phyloP scores from a whole-genome alignment of 2,797 vertebrate species.

The Typhlichthys subterraneus region DNA sequence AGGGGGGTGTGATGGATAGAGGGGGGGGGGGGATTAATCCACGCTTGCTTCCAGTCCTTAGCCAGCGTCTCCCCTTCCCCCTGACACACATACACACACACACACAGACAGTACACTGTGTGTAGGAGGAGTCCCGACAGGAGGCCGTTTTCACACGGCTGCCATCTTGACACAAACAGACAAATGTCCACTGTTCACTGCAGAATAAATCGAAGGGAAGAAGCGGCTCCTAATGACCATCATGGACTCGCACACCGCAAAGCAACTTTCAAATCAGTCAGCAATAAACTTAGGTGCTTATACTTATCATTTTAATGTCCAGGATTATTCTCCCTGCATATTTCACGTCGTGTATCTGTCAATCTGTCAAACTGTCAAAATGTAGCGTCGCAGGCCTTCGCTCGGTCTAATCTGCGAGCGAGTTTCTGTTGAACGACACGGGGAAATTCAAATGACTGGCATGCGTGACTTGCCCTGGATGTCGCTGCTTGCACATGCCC shows the following conservation, averaged over 20 bases:
- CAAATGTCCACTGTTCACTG: conserved; percentile 12
- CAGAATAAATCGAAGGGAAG: neutral
- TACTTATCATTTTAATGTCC: too few species aligned
- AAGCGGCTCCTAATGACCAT: conserved; percentile 1
- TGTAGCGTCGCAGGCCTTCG: conserved; percentile 51
- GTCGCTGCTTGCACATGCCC: conserved; percentile 64
- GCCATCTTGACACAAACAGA: conserved; percentile 45
- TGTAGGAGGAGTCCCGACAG: conserved; percentile 25
- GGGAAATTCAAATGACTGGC: conserved; percentile 64
- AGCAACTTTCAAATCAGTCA: too few species aligned
- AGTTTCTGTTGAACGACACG: conserved; percentile 37
- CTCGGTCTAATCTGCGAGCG: conserved; percentile 48
- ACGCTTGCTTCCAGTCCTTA: neutral
- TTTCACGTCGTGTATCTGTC: conserved; percentile 36
- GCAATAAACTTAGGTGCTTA: too few species aligned
- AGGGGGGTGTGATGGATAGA: too few species aligned
- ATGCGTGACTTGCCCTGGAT: conserved; percentile 66
- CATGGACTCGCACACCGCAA: too few species aligned
- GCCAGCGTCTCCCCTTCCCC: conserved; percentile 18
- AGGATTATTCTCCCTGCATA: conserved; percentile 1
- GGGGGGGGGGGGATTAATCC: neutral
- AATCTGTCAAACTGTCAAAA: conserved; percentile 8
- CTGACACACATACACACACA: neutral
- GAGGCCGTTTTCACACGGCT: conserved; percentile 37
- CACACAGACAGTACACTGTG: conserved; percentile 9